phyloP scores from a whole-genome alignment of 1,140 invertebrate genomes.

The Brachionus koreanus region DNA sequence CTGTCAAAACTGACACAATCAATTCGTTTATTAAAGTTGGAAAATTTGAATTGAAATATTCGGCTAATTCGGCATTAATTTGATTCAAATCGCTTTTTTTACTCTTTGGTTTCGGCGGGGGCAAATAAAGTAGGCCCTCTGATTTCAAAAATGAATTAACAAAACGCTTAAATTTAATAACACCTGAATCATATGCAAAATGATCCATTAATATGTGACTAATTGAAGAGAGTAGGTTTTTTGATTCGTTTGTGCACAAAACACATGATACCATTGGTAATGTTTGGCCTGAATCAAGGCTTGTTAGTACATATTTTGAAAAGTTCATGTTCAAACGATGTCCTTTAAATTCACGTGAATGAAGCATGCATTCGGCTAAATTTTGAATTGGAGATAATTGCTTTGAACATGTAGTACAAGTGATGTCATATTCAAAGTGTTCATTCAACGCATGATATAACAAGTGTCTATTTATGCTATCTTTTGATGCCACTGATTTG shows the following conservation, averaged over 20 bases:
- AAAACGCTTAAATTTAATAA: slow-evolving; percentile 17
- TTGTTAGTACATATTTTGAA: slow-evolving; percentile 38
- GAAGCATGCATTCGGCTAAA: slow-evolving; percentile 31
- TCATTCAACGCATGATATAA: slow-evolving; percentile 37
- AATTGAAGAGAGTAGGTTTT: slow-evolving; percentile 5
- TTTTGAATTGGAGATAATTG: slow-evolving; percentile 19
- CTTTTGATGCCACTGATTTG: slow-evolving; percentile 1
- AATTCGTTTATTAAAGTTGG: slow-evolving; percentile 16
- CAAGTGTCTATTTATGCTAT: slow-evolving; percentile 21
- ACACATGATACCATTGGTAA: slow-evolving; percentile 26
- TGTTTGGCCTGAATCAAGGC: neutral
- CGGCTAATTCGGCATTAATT: neutral
- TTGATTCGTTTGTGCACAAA: neutral
- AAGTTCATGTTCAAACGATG: slow-evolving; percentile 34
- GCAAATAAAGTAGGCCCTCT: neutral
- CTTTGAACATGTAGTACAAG: slow-evolving; percentile 13
- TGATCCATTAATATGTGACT: slow-evolving; percentile 40
- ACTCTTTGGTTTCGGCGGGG: neutral
- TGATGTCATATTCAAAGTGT: slow-evolving; percentile 29
- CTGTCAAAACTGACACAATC: slow-evolving; percentile 4
- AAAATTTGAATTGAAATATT: slow-evolving; percentile 8
- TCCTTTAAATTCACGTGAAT: slow-evolving; percentile 7
- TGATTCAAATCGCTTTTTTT: neutral
- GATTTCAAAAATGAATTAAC: slow-evolving; percentile 1
- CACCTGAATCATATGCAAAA: slow-evolving; percentile 22